Evolutionary conservation across 2,113 vertebrate genomes (phyloP).

Genomic region (Pollimyrus isidori): DNA sequence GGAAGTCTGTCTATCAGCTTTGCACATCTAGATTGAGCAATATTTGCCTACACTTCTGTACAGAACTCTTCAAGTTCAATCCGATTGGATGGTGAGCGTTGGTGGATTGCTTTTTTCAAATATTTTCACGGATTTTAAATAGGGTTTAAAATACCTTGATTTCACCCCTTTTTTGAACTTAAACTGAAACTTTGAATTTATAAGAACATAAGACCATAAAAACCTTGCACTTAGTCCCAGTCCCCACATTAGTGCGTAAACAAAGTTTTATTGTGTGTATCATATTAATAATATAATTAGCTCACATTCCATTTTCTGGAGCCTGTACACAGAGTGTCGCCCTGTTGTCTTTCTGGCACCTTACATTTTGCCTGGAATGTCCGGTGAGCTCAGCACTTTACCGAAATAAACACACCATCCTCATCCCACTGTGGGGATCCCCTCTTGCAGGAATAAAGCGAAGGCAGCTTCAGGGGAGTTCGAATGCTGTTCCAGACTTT

Average conservation of each 20-base stretch:
- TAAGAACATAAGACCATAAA: not conserved
- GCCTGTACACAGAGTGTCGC: not conserved
- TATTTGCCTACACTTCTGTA: no score
- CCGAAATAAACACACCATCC: not conserved
- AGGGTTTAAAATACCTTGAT: no score
- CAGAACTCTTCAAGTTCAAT: no score
- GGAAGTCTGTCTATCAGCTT: no score
- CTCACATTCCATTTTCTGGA: not conserved
- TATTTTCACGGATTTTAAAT: no score
- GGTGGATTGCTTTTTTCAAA: no score
- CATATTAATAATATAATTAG: not conserved
- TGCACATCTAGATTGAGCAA: no score
- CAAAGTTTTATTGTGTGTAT: not conserved
- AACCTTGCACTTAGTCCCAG: not conserved
- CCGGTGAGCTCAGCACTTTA: not conserved
- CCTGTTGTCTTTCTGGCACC: not conserved
- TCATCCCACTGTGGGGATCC: not conserved
- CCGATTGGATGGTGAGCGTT: no score
- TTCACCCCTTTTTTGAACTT: no score
- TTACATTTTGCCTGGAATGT: not conserved
- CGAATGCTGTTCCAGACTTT: not conserved
- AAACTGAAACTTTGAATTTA: no score
- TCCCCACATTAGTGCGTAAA: not conserved
- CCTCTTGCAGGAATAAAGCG: not conserved
- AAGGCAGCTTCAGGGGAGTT: not conserved